A percentile compares a stretch with the other conserved stretches of the same genome.
Evolutionary conservation across 2,113 vertebrate genomes (phyloP).

Genomic region (Nipponia nippon): DNA sequence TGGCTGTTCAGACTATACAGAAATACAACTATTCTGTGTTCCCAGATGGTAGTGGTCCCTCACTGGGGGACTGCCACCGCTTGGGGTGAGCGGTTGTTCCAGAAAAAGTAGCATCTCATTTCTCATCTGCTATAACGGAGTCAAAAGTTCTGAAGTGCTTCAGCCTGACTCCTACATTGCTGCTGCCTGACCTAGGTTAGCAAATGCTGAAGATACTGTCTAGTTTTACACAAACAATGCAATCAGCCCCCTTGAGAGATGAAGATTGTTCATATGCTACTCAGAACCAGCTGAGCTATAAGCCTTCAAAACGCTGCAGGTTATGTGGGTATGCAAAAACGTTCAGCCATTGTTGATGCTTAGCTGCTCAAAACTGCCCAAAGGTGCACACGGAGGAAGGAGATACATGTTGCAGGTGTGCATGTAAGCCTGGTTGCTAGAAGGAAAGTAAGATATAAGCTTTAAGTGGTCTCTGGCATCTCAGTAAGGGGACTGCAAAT

Average conservation of each 20-base stretch:
- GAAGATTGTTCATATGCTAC: not conserved
- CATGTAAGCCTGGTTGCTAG: not conserved
- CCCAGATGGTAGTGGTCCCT: not conserved
- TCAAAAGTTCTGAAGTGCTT: not conserved
- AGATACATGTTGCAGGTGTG: not conserved
- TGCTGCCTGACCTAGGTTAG: not conserved
- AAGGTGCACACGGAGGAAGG: not conserved
- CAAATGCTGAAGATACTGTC: not conserved
- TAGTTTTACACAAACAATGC: not conserved
- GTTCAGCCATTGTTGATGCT: rapidly evolving
- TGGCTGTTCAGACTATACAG: not conserved
- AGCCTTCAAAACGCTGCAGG: not conserved
- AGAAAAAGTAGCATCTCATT: not conserved
- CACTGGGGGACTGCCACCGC: too few relatives aligned
- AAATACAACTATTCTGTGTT: not conserved
- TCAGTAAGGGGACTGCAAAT: too few relatives aligned
- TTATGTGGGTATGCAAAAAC: not conserved
- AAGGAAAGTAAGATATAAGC: not conserved
- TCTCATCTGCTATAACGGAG: not conserved
- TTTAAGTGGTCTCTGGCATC: too few relatives aligned
- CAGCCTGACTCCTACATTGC: not conserved
- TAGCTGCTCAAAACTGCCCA: not conserved
- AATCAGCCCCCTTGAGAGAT: not conserved
- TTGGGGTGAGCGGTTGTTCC: not conserved
- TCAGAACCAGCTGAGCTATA: not conserved